phyloP scores from a whole-genome alignment of 1,140 invertebrate species.

The Cephus cinctus region DNA sequence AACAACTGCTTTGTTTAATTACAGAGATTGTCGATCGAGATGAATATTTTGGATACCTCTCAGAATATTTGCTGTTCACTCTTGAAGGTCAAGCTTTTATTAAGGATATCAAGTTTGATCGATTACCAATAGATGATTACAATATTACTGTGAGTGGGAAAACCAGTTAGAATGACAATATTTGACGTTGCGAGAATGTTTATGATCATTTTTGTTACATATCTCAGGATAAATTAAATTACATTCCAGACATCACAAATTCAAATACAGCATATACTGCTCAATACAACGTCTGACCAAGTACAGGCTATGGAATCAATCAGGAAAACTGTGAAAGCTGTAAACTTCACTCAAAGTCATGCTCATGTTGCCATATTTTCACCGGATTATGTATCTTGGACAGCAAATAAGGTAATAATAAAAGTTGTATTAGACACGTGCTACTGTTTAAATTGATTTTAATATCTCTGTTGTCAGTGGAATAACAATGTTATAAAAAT shows the following conservation, averaged over 20 bases:
- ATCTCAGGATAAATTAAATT: too few relatives aligned
- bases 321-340: slow-evolving; percentile 30
- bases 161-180: too few relatives aligned
- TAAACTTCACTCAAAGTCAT: slow-evolving; percentile 37
- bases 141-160: slow-evolving; percentile 46
- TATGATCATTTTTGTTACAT: too few relatives aligned
- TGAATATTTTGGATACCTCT: slow-evolving; percentile 45
- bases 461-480: neutral
- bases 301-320: slow-evolving; percentile 44
- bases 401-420: slow-evolving; percentile 40
- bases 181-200: too few relatives aligned
- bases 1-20: slow-evolving; percentile 8
- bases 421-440: neutral
- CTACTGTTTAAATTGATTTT: neutral
- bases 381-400: slow-evolving; percentile 45
- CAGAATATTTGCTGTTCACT: slow-evolving; percentile 47
- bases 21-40: slow-evolving; percentile 37
- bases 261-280: slow-evolving; percentile 44
- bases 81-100: slow-evolving; percentile 48
- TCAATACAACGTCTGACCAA: slow-evolving; percentile 43
- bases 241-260: slow-evolving; percentile 44
- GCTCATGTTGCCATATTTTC: slow-evolving; percentile 42
- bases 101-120: slow-evolving; percentile 50
- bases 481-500: slow-evolving; percentile 4
- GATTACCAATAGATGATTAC: slow-evolving; percentile 44